Conservation (phyloP, 2,113 vertebrate species). For the Narcine bancroftii region DNA sequence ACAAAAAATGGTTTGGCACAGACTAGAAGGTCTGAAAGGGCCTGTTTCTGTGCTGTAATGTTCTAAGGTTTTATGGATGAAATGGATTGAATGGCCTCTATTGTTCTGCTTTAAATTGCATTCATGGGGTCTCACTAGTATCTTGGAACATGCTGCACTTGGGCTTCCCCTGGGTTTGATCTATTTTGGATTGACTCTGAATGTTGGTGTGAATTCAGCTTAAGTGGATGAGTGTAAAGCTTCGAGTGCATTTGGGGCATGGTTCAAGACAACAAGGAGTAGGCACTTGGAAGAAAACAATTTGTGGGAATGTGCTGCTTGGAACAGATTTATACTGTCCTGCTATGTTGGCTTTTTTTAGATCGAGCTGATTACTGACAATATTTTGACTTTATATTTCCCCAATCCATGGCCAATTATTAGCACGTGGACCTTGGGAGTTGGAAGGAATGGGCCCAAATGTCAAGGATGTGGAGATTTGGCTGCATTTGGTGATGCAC, state of each 20-base stretch:
- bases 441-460: not conserved
- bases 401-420: not conserved
- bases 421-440: not conserved
- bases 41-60: not conserved
- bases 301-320: not conserved
- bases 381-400: not conserved
- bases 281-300: not conserved
- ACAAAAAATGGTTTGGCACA: too few relatives aligned
- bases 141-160: not conserved
- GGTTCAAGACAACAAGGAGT: not conserved
- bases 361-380: not conserved
- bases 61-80: too few relatives aligned
- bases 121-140: not conserved
- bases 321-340: not conserved
- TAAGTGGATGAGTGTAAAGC: slow-evolving; percentile 6
- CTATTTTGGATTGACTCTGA: not conserved
- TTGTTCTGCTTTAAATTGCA: not conserved
- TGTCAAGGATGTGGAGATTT: not conserved
- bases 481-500: not conserved
- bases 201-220: not conserved
- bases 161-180: not conserved
- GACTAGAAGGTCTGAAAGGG: not conserved
- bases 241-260: not conserved
- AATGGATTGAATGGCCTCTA: not conserved
- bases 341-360: not conserved